These are phyloP conservation scores for Allygus modestus DNA, from an alignment of 2,888 invertebrate genomes.

Conservation along the genomic window DNA sequence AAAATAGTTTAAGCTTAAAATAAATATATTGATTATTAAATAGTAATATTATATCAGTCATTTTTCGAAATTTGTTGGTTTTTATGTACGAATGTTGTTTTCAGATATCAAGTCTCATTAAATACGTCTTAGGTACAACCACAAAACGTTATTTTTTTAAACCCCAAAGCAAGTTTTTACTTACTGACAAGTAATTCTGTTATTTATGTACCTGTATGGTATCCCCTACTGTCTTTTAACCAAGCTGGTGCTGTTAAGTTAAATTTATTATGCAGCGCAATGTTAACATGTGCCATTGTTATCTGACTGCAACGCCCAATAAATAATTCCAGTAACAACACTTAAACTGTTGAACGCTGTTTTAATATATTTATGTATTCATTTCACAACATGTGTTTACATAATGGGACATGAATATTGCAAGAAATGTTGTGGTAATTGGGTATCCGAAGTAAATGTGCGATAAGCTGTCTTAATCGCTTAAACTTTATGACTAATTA, in stretches of 20 bases:
- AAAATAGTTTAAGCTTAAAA: too few relatives aligned
- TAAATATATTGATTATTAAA: too few relatives aligned
- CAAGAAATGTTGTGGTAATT: constrained; percentile 38
- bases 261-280: constrained; percentile 20
- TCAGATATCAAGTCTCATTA: too few relatives aligned
- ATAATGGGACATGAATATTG: constrained; percentile 45
- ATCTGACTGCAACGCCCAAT: constrained; percentile 17
- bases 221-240: neutral
- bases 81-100: too few relatives aligned
- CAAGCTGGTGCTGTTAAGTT: neutral
- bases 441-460: constrained; percentile 19
- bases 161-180: too few relatives aligned
- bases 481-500: constrained; percentile 31
- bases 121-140: too few relatives aligned
- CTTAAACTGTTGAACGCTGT: constrained; percentile 21
- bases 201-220: too few relatives aligned
- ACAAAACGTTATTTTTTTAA: too few relatives aligned
- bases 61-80: too few relatives aligned
- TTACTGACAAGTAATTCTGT: too few relatives aligned
- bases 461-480: constrained; percentile 17
- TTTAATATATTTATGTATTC: constrained; percentile 51
- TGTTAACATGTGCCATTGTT: constrained; percentile 23
- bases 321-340: constrained; percentile 5
- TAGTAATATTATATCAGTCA: too few relatives aligned
- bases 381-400: constrained; percentile 35